Base-by-base conservation (phyloP, 2,888 invertebrate genomes). In the Metallyticus violacea region DNA sequence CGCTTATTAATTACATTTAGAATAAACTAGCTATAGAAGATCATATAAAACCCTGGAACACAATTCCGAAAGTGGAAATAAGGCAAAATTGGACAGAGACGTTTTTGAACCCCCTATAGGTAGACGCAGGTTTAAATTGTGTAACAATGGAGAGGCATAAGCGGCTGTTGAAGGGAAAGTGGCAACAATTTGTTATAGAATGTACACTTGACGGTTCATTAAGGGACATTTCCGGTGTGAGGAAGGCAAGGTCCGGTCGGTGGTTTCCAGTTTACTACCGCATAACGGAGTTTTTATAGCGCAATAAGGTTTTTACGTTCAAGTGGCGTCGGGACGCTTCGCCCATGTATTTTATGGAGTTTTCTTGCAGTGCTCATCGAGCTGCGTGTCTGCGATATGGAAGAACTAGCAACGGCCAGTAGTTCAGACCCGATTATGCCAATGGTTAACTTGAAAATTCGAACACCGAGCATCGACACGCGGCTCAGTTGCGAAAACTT, bases 311-410 rank as follows among this genome's bases (percentile, higher is more conserved):
- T 62, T 62, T 62, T 62, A 62, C 40, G 40, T 62, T 62, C 40
- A 62, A 62, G 40, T 62, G 40, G 40, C 40, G 40, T 62, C 40
- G 40, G 40, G 40, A 62, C 22, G 40, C 40, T 62, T 62, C 22
- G 22, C 15, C 40, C 40, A 2, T 0, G 40, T 22, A 22, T 62
- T 62, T 62, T 62, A 62, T 62, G 15, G 40, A 62, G 15, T 62
- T 62, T 62, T 62, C 40, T 62, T 62, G 22, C 22, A 62, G 22
- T 62, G 40, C 22, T 62, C 40, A 62, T 15, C 15, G 40, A 3
- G 15, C 15, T 15, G 30, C 30, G 30, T 6, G 7, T 30, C 30
- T 89, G 88, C 87, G 86, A 40, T 87, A 77, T 85, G 88, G 28
- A 76, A 88, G 82, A 85, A 85, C 88, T 62, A n/a, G n/a, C n/a